Percentiles rank a stretch among this genome's conserved stretches.
Conservation (phyloP, 1,140 invertebrate species). For the Dendrolimus punctatus region DNA sequence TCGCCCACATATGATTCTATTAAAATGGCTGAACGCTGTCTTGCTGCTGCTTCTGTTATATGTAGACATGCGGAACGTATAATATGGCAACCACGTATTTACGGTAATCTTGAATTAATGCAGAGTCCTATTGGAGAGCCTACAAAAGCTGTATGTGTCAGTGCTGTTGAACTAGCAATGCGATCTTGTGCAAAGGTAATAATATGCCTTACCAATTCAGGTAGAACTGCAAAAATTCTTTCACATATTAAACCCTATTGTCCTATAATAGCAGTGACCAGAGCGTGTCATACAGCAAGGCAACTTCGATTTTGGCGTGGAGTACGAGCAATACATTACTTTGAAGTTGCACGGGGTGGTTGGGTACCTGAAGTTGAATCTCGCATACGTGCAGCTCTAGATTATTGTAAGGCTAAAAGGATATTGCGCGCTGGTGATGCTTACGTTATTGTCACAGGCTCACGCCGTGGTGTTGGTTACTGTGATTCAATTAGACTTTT, state of each 20-base stretch:
- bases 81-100: slow-evolving; percentile 64
- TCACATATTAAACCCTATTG: slow-evolving; percentile 81
- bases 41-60: slow-evolving; percentile 80
- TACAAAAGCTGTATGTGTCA: slow-evolving; percentile 82
- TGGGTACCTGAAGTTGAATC: slow-evolving; percentile 84
- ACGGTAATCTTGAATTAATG: slow-evolving; percentile 49
- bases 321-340: slow-evolving; percentile 80
- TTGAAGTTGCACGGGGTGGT: slow-evolving; percentile 52
- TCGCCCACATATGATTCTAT: slow-evolving; percentile 38
- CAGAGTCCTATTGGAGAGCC: slow-evolving; percentile 69
- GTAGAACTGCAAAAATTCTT: slow-evolving; percentile 78
- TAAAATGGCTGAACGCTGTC: slow-evolving; percentile 61
- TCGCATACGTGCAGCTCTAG: slow-evolving; percentile 79
- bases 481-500: slow-evolving; percentile 85
- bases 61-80: slow-evolving; percentile 77
- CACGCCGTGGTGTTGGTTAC: slow-evolving; percentile 81
- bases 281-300: slow-evolving; percentile 76
- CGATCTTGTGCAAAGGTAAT: slow-evolving; percentile 80
- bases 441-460: slow-evolving; percentile 83
- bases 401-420: slow-evolving; percentile 77
- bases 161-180: slow-evolving; percentile 82
- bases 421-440: slow-evolving; percentile 79
- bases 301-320: slow-evolving; percentile 81
- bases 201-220: slow-evolving; percentile 81
- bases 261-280: slow-evolving; percentile 82